These are phyloP conservation scores for Drosophila emarginata DNA, from an alignment of 2,888 invertebrate species.

Conservation along the genomic window DNA sequence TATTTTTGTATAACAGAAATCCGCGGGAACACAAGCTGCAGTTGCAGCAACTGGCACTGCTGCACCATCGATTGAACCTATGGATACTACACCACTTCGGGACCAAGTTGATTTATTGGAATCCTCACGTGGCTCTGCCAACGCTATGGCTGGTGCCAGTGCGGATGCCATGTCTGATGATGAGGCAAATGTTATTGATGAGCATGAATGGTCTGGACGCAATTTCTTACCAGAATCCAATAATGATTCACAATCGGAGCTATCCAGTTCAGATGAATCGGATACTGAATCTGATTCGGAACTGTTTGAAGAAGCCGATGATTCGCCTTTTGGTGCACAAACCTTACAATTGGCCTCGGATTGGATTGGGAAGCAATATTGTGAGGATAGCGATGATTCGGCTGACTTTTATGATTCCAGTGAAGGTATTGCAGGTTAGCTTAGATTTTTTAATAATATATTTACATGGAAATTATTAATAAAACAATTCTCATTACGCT, in stretches of 20 bases:
- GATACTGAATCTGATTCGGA: slow-evolving; percentile 87
- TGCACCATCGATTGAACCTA: slow-evolving; percentile 33
- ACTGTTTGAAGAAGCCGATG: slow-evolving; percentile 87
- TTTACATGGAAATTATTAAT: neutral
- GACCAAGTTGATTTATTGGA: slow-evolving; percentile 81
- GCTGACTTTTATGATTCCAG: slow-evolving; percentile 83
- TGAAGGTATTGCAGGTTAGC: slow-evolving; percentile 80
- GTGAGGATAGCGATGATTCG: slow-evolving; percentile 83
- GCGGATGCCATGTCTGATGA: slow-evolving; percentile 86
- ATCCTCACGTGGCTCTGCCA: slow-evolving; percentile 59
- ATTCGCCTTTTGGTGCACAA: slow-evolving; percentile 84
- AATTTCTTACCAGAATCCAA: slow-evolving; percentile 93
- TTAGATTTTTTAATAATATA: no score
- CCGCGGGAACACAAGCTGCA: slow-evolving; percentile 44
- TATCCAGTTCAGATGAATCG: slow-evolving; percentile 84
- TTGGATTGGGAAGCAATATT: slow-evolving; percentile 85
- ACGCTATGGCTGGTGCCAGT: slow-evolving; percentile 49
- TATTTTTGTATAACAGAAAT: slow-evolving; percentile 37
- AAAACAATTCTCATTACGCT: neutral
- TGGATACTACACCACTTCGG: slow-evolving; percentile 49
- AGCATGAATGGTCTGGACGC: slow-evolving; percentile 97
- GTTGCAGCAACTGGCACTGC: slow-evolving; percentile 31
- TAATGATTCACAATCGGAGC: slow-evolving; percentile 87
- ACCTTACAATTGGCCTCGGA: slow-evolving; percentile 88
- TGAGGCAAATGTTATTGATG: slow-evolving; percentile 91